Percentiles rank a stretch among this genome's conserved stretches.
Conservation (phyloP, 2,888 invertebrate genomes). For the Strigamia maritima region DNA sequence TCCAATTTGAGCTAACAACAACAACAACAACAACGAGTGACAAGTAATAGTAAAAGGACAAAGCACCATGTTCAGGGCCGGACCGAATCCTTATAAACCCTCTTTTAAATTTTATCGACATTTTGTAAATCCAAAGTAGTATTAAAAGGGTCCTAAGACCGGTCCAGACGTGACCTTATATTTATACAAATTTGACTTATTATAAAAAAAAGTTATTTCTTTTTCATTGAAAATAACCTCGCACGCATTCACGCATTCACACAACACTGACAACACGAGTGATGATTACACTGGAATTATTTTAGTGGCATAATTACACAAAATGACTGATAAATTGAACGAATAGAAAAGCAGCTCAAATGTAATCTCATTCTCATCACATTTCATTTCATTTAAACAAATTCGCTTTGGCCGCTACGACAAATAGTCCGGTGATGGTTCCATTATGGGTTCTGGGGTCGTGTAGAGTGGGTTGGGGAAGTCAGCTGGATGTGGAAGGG, state of each 20-base stretch:
- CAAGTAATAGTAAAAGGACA: background rate
- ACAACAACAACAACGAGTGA: background rate
- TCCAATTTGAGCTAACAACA: background rate
- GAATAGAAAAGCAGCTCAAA: background rate
- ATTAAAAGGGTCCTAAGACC: background rate
- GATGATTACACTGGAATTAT: background rate
- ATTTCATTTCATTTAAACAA: background rate
- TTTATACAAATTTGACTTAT: background rate
- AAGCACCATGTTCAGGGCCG: conserved; percentile 11
- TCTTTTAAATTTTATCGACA: no score
- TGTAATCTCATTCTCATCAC: background rate
- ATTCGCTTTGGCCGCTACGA: conserved; percentile 42
- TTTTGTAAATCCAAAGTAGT: no score
- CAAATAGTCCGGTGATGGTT: conserved; percentile 77
- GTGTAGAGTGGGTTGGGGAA: conserved; percentile 91
- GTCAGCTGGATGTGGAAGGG: conserved; percentile 89
- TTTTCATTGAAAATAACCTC: no score
- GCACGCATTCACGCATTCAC: background rate
- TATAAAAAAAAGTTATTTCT: background rate
- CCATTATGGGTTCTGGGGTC: conserved; percentile 73
- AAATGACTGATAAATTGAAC: background rate
- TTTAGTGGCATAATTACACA: conserved; percentile 2
- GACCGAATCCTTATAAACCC: no score
- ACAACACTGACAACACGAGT: background rate
- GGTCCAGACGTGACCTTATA: background rate